Base-by-base conservation (phyloP, 2,113 vertebrate genomes). In the Nerophis lumbriciformis region DNA sequence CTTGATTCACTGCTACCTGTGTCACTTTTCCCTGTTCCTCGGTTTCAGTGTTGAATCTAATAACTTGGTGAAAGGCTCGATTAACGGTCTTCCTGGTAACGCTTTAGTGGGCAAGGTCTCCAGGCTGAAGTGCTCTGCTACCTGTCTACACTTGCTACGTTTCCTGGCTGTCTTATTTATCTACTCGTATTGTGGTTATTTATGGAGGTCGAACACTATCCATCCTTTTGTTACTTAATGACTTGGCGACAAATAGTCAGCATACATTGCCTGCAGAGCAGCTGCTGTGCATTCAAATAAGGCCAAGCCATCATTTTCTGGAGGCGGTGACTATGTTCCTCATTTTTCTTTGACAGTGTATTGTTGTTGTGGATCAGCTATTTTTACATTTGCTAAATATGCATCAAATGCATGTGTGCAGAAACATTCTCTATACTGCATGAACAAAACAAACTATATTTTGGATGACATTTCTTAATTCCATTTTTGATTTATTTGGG, bases 281-380 rank as follows among this genome's bases (percentile, higher is more conserved):
- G 82, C 81, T 81, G 84, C 56, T 65, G 66, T 75, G 75, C 79
- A 82, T 86, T 86, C 53, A 73, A 81, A 82, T 78, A 78, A 54
- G 59, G 61, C 79, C 64, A 35, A 57, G 76, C 77, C 75, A 71
- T 76, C 78, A 81, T 80, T 55, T 70, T 65, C 82, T 76, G 75
- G 45, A 66, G 10, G 52, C 54, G 52, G 44, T 39, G 63, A 65
- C 56, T 63, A 52, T 59, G 48, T 79, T 67, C 65, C 45, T 78
- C 57, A 71, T 69, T 59, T 71, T 73, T 65, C 61, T 53, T 65
- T 72, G 63, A 79, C 71, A 50, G 42, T 10, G 36, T 61, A 59
- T 50, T 73, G 53, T 63, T 59, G 36, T 37, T 37, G 38, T 47
- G 13, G 54, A 65, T 72, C 55, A 74, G 59, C 56, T 48, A 35